These are phyloP conservation scores for Cetoscarus ocellatus DNA, from an alignment of 2,797 vertebrate species.

Conservation along the genomic window DNA sequence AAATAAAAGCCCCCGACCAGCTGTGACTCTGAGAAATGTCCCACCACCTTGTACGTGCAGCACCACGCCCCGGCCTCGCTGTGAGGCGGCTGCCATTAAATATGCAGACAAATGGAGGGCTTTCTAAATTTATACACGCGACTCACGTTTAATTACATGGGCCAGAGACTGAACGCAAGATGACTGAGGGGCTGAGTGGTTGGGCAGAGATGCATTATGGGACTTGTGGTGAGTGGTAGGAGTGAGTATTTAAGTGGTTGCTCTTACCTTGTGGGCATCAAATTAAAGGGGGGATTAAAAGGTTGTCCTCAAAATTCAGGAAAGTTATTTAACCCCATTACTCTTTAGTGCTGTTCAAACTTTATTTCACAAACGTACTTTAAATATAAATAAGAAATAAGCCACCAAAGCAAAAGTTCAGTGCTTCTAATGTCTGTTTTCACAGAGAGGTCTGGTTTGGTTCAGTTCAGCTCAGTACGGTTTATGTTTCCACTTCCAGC, in stretches of 20 bases:
- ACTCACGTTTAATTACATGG: constrained; percentile 57
- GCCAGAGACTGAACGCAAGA: constrained; percentile 25
- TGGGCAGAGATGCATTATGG: constrained; percentile 43
- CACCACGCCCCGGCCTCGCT: constrained; percentile 53
- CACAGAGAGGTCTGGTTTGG: too few relatives aligned
- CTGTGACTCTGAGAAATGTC: constrained; percentile 76
- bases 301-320: neutral
- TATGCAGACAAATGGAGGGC: constrained; percentile 59
- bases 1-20: constrained; percentile 84
- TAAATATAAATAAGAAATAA: neutral
- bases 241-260: constrained; percentile 23
- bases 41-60: constrained; percentile 15
- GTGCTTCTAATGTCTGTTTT: too few relatives aligned
- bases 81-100: constrained; percentile 58
- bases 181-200: constrained; percentile 27
- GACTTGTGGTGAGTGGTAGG: constrained; percentile 5
- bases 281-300: constrained; percentile 10
- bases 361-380: neutral
- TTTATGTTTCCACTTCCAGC: too few relatives aligned
- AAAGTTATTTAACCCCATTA: constrained; percentile 1
- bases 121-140: constrained; percentile 67
- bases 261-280: constrained; percentile 7
- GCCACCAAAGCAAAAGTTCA: too few relatives aligned
- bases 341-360: neutral
- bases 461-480: too few relatives aligned